Base-by-base conservation (phyloP, 2,888 invertebrate species). In the Chelonus formosanus region DNA sequence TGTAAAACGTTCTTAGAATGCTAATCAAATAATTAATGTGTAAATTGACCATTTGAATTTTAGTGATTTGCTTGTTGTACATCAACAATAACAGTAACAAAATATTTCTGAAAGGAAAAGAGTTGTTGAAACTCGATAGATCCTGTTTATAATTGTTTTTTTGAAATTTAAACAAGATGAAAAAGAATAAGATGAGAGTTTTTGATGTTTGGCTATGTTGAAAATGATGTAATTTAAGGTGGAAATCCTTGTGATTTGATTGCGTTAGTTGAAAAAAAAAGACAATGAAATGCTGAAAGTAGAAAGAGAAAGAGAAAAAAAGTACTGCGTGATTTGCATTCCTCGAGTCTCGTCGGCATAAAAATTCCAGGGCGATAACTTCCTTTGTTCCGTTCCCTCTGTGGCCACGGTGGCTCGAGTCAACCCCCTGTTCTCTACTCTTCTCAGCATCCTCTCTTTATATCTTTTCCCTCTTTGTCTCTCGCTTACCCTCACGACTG, bases 341-440 rank as follows among this genome's bases (percentile, higher is more conserved):
- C 81, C 79, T 76, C 73, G 78, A 62, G 62, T 65, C 78, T 80
- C 76, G 77, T 73, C 74, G 79, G 77, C 79, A 81, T 81, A 82
- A 83, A 83, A 83, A 82, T 83, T 81, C 82, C 80, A 75, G 75
- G 73, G 76, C 79, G 77, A 81, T 81, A 82, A 82, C 81, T 83
- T 81, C 78, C 79, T 83, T 82, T 82, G 81, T 83, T 82, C 78
- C 77, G 75, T 65, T 65, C 76, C 78, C 81, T 76, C 76, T 71
- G 69, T 67, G 70, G 76, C 72, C 74, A 73, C 66, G 64, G 65
- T 44, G 47, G 59, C 60, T 59, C 67, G 44, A 57, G 55, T 65
- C 65, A 67, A 59, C 50, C 58, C 68, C 63, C 58, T 20, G 20
- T 65, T 55, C 48, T 56, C 52, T 50, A 48, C 31, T 48, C 31